Evolutionary conservation across 2,797 vertebrate species (phyloP).

Genomic region (Gymnoscopelus microlampas): DNA sequence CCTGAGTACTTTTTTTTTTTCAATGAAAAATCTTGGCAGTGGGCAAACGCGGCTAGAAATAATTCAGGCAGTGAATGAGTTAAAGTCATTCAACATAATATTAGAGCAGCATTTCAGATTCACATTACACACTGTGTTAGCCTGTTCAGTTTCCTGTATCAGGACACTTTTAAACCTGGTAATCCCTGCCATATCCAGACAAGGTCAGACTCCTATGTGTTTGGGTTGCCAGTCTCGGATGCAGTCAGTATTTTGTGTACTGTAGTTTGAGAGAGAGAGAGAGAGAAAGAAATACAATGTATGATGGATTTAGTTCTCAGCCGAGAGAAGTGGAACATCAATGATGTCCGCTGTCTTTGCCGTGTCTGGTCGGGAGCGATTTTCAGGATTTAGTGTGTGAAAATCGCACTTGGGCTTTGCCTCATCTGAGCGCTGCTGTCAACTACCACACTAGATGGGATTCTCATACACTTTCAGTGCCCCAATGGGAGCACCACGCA

Average conservation of each 20-base stretch:
- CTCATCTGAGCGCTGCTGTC: slow-evolving; percentile 9
- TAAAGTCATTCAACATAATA: too few relatives aligned
- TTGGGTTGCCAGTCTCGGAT: slow-evolving; percentile 17
- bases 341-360: slow-evolving; percentile 52
- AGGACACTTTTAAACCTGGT: slow-evolving; percentile 35
- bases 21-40: too few relatives aligned
- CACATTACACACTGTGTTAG: not conserved
- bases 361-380: slow-evolving; percentile 27
- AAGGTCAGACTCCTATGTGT: slow-evolving; percentile 27
- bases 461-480: slow-evolving; percentile 13
- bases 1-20: too few relatives aligned
- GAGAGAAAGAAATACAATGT: slow-evolving; percentile 29
- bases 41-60: too few relatives aligned
- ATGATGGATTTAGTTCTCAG: slow-evolving; percentile 60
- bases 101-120: slow-evolving; percentile 6
- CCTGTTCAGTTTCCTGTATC: slow-evolving; percentile 21
- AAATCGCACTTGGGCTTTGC: slow-evolving; percentile 34
- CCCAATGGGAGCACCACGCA: slow-evolving; percentile 1
- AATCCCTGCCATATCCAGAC: slow-evolving; percentile 40
- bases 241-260: slow-evolving; percentile 18
- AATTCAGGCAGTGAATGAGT: too few relatives aligned
- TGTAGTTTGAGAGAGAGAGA: not conserved
- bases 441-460: not conserved
- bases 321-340: slow-evolving; percentile 49
- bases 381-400: slow-evolving; percentile 56